Evolutionary conservation across 2,797 vertebrate species (phyloP).

Genomic region (Acanthiza pusilla): DNA sequence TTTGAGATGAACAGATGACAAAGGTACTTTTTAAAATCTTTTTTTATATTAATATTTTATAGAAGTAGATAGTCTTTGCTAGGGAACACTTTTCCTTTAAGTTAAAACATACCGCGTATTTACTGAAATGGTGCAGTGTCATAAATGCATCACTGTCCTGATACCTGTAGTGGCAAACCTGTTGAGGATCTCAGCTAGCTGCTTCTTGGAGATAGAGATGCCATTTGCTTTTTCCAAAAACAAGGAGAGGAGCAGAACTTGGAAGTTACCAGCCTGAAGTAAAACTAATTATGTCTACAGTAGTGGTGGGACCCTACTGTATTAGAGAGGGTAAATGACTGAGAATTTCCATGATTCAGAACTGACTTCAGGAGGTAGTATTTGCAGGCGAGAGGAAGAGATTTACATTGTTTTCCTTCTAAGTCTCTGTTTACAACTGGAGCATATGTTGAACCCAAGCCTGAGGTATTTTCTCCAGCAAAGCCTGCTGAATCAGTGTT

Average conservation of each 20-base stretch:
- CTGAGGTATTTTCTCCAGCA: background rate
- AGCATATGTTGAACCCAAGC: background rate
- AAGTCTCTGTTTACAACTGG: background rate
- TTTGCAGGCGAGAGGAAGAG: accelerated
- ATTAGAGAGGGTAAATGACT: background rate
- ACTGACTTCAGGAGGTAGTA: background rate
- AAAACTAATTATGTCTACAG: background rate
- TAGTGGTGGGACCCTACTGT: background rate
- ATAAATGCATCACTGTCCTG: background rate
- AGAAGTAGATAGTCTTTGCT: background rate
- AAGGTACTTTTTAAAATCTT: background rate
- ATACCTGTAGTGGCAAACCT: background rate
- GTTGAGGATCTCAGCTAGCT: background rate
- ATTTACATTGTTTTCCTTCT: background rate
- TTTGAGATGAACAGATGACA: background rate
- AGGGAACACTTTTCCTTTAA: background rate
- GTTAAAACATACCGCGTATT: background rate
- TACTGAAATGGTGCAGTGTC: background rate
- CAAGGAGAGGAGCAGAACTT: background rate
- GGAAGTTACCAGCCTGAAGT: background rate
- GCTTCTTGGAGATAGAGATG: background rate
- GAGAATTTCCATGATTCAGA: background rate
- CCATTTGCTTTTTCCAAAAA: background rate
- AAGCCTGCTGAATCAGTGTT: background rate
- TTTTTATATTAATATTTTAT: background rate